phyloP scores from a whole-genome alignment of 37 sponge, comb jelly and placozoan genomes.

The Beroe ovata region DNA sequence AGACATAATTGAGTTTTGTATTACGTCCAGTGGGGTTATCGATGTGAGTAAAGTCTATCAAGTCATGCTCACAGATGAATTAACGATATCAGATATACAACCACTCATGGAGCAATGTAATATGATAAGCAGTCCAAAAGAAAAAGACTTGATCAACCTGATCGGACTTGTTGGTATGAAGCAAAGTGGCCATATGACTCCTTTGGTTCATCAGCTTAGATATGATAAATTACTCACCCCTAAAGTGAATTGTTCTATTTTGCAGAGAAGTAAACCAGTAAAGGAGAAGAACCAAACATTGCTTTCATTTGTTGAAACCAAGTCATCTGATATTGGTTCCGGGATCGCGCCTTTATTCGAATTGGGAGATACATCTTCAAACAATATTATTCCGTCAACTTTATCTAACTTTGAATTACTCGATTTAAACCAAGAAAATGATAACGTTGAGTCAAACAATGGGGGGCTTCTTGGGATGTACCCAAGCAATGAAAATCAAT shows the following conservation, averaged over 20 bases:
- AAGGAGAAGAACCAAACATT: neutral
- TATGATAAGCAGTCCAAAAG: neutral
- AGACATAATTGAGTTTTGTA: neutral
- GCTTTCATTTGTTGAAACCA: slow-evolving; percentile 20
- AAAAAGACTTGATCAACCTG: slow-evolving; percentile 1
- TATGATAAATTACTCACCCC: neutral
- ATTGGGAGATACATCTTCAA: no score
- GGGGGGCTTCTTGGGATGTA: no score
- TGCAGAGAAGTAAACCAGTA: neutral
- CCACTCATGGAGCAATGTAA: slow-evolving; percentile 45
- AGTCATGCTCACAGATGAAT: slow-evolving; percentile 28
- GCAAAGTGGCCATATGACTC: neutral
- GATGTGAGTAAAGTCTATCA: slow-evolving; percentile 25
- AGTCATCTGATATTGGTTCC: no score
- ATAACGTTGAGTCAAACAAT: no score
- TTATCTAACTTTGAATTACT: no score
- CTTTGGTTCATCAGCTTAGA: neutral
- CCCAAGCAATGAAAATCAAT: no score
- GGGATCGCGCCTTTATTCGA: no score
- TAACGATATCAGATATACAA: neutral
- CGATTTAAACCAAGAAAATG: no score
- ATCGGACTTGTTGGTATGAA: slow-evolving; percentile 9
- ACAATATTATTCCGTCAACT: no score
- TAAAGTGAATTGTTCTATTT: neutral
- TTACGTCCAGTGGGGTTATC: slow-evolving; percentile 18